Evolutionary conservation across 1,140 invertebrate genomes (phyloP).

Genomic region (Drosophila arawakana): DNA sequence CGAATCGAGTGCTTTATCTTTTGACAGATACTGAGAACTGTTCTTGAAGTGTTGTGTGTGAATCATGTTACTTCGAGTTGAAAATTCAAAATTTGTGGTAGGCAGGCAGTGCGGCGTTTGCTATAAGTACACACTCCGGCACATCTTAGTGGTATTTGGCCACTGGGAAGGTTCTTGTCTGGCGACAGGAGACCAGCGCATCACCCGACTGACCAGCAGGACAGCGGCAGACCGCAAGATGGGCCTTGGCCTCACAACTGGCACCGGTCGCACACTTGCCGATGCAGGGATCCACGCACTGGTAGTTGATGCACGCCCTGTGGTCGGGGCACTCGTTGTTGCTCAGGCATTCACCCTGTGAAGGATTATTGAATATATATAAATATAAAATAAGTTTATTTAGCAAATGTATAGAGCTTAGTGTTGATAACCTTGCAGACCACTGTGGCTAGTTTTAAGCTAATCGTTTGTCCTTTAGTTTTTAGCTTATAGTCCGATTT

Average conservation of each 20-base stretch:
- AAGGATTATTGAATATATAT: too few species aligned
- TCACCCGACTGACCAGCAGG: constrained; percentile 91
- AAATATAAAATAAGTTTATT: too few species aligned
- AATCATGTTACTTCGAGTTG: neutral
- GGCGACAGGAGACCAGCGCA: constrained; percentile 86
- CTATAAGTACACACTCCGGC: constrained; percentile 1
- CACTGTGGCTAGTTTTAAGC: too few species aligned
- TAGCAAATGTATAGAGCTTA: too few species aligned
- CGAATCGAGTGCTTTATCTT: constrained; percentile 25
- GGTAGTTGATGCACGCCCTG: constrained; percentile 90
- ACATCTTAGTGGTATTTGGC: constrained; percentile 78
- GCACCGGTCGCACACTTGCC: constrained; percentile 90
- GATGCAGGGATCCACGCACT: constrained; percentile 90
- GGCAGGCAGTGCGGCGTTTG: constrained; percentile 68
- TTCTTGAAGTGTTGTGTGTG: neutral
- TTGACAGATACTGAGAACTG: constrained; percentile 4
- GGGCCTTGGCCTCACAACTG: constrained; percentile 84
- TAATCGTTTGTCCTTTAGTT: too few species aligned
- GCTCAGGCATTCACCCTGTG: constrained; percentile 88
- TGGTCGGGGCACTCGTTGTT: constrained; percentile 90
- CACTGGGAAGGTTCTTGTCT: constrained; percentile 76
- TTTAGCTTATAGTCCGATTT: too few species aligned
- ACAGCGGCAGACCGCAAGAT: constrained; percentile 94
- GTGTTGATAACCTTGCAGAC: constrained; percentile 54
- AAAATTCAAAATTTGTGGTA: neutral